Base-by-base conservation (phyloP, 92 coral and sea anemone genomes). In the Epizoanthus rinbou region DNA sequence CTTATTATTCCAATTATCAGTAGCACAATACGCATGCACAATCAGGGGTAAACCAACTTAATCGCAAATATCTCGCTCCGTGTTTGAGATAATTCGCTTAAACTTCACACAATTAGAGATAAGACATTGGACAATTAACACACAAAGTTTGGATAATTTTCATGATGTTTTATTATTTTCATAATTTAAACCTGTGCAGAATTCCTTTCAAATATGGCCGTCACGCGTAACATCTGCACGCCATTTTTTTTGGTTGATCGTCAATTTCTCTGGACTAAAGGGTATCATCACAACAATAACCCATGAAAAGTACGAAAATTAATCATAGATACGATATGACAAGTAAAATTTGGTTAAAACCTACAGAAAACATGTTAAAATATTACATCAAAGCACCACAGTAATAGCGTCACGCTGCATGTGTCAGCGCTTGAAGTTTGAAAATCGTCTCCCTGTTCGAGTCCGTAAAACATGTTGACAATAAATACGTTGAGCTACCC, bases 131-230 rank as follows among this genome's bases (percentile, higher is more conserved):
- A 35, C 83, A 79, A 79, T 60, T 57, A 79, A 60, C 19, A 79
- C 21, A 57, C 83, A 79, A 79, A 79, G 83, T 22, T 79, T 79
- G 56, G 58, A 60, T 72, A 62, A 79, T 25, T 60, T 37, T 60
- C 69, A 79, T 57, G 58, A 57, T 70, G 50, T 70, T 60, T 57
- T 79, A 62, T 62, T 63, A 10, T 62, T 79, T 79, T 62, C 39
- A 15, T 57, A 79, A 79, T 57, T 63, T 57, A 37, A 60, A 60
- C 28, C 62, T 60, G 35, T 62, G 62, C 69, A 79, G 60, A 79
- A 79, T 79, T 79, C 59, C 45, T 79, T 79, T 13, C 45, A 80
- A 66, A 50, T 80, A 80, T 66, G 84, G 84, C 73, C 74, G 60
- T 64, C 74, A 80, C 84, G 5, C 74, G 74, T 80, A 80, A 80